Evolutionary conservation across 2,113 vertebrate genomes (phyloP), one percentile per base, ranked within the genome.

Genomic region (Leptobrachium leishanense): DNA sequence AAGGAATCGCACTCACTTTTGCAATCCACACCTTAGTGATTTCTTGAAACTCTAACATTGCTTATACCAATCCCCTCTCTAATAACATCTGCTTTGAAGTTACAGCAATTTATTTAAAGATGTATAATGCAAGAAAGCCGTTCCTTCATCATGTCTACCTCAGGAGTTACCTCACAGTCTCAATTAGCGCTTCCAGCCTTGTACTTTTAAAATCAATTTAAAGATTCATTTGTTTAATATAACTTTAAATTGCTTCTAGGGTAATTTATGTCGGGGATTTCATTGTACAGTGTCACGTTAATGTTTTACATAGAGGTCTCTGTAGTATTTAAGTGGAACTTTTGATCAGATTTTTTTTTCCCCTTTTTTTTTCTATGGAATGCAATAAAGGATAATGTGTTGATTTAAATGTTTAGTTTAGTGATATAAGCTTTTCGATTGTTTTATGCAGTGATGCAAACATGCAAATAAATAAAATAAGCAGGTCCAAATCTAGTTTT

Each of bases 191-290:
- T 68, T 59, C 75, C 31, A 69, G 75, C 66, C 75, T 77, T 43
- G 65, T 77, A 69, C 75, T 46, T 69, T 77, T 77, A 77, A 68
- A 77, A 77, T 77, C 75, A 77, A 77, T 77, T 77, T 77, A 77
- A 77, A 77, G 75, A 77, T 77, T 69, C 55, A 77, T 77, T 77
- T 77, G 75, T 77, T 77, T 77, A 77, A 77, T 77, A 77, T 77
- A 77, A 77, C 53, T 77, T 77, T 77, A 77, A 70, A 77, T 77
- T 77, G 75, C 66, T 70, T 59, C 41, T 50, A 43, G 68, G 75
- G 68, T 69, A 77, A 77, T 77, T 77, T 69, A 77, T 77, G 75
- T 41, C 42, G 44, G 41, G 66, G 54, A 46, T 70, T 68, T 69
- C 66, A 46, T 62, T 69, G 75, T 77, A 77, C 67, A 69, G 67